These are phyloP conservation scores for Xiphias gladius DNA, from an alignment of 2,113 vertebrate species.

Conservation along the genomic window DNA sequence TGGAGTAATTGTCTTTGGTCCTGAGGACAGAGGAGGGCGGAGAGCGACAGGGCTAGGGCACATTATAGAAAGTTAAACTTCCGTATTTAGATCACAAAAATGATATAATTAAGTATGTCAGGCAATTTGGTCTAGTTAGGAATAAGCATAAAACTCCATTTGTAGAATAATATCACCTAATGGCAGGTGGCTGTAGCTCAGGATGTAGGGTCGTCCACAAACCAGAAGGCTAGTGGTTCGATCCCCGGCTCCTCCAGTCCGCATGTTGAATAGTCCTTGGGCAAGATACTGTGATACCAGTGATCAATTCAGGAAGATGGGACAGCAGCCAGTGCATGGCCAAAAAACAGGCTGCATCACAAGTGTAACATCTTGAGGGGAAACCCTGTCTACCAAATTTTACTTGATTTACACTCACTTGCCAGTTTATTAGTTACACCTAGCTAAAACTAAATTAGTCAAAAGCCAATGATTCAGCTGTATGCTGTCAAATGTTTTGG, in stretches of 20 bases:
- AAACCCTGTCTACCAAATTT: not conserved
- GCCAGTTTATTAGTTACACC: too few relatives aligned
- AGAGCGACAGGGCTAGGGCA: slow-evolving; percentile 5
- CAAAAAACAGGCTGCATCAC: not conserved
- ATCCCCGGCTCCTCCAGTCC: too few relatives aligned
- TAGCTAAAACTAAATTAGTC: too few relatives aligned
- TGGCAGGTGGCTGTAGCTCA: not conserved
- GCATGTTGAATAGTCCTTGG: too few relatives aligned
- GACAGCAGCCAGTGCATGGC: not conserved
- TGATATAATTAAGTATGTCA: slow-evolving; percentile 31
- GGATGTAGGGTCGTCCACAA: too few relatives aligned
- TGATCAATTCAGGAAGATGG: not conserved
- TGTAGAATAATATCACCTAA: slow-evolving; percentile 7
- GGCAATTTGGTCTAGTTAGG: slow-evolving; percentile 39
- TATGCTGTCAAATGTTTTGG: too few relatives aligned
- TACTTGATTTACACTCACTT: too few relatives aligned
- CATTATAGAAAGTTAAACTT: slow-evolving; percentile 36
- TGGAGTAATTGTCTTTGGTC: not conserved
- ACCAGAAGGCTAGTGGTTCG: too few relatives aligned
- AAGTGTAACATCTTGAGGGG: too few relatives aligned
- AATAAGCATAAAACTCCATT: slow-evolving; percentile 10
- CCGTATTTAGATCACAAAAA: slow-evolving; percentile 34
- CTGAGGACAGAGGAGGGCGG: not conserved
- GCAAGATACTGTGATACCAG: too few relatives aligned
- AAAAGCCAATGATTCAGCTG: too few relatives aligned